Percentiles rank a stretch among this genome's conserved stretches.
phyloP scores from a whole-genome alignment of 2,113 vertebrate species.

The Microtus richardsoni region DNA sequence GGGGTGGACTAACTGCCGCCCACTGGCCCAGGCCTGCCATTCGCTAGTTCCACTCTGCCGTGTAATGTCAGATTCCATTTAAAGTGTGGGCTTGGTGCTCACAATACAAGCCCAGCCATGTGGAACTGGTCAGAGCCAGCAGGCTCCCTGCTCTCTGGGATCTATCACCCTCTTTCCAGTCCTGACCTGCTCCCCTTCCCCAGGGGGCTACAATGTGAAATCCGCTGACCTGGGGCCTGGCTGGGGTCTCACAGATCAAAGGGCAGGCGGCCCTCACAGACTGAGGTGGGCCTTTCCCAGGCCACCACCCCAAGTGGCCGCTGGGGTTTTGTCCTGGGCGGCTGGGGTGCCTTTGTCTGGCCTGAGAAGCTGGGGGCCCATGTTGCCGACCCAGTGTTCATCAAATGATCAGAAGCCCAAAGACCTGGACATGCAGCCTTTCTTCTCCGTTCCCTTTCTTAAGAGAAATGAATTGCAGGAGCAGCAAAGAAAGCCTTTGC shows the following conservation, averaged over 20 bases:
- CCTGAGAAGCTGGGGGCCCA: slow-evolving; percentile 88
- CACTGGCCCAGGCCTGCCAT: slow-evolving; percentile 7
- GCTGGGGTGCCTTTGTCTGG: slow-evolving; percentile 89
- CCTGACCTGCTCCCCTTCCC: slow-evolving; percentile 87
- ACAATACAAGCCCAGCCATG: slow-evolving; percentile 85
- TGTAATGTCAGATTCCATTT: slow-evolving; percentile 87
- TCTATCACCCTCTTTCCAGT: slow-evolving; percentile 85
- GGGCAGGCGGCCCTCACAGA: slow-evolving; percentile 86
- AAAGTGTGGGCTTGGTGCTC: slow-evolving; percentile 81
- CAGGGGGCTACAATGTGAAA: slow-evolving; percentile 75
- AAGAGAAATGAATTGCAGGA: slow-evolving; percentile 87
- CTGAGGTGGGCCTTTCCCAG: slow-evolving; percentile 91
- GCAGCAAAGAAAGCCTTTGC: slow-evolving; percentile 90
- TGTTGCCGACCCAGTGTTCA: slow-evolving; percentile 86
- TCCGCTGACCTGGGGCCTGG: slow-evolving; percentile 86
- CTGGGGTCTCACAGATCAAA: slow-evolving; percentile 89
- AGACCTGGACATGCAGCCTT: slow-evolving; percentile 87
- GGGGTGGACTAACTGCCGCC: background rate
- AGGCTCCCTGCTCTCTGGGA: slow-evolving; percentile 81
- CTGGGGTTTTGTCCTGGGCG: slow-evolving; percentile 86
- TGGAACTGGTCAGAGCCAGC: slow-evolving; percentile 85
- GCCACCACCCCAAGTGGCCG: slow-evolving; percentile 87
- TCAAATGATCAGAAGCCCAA: slow-evolving; percentile 91
- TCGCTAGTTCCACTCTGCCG: slow-evolving; percentile 85
- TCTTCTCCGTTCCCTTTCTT: slow-evolving; percentile 89